Evolutionary conservation across 2,797 vertebrate species (phyloP).

Genomic region (Gymnopithys bicolor): DNA sequence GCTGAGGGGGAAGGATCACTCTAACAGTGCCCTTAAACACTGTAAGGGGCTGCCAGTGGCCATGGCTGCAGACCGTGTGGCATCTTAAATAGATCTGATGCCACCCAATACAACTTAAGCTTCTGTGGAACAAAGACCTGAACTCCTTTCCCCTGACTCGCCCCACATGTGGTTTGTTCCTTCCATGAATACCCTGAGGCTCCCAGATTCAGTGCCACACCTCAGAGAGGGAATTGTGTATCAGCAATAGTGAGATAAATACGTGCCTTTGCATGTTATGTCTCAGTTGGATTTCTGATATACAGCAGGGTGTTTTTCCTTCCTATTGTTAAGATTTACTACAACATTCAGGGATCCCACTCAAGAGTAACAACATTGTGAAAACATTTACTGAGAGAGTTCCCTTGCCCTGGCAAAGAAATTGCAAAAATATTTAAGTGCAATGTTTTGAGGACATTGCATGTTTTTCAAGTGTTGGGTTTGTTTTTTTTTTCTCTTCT

Average conservation of each 20-base stretch:
- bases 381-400: background rate
- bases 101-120: background rate
- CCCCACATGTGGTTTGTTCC: background rate
- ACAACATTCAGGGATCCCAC: background rate
- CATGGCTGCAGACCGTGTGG: background rate
- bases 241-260: background rate
- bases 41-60: background rate
- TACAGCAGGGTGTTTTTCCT: background rate
- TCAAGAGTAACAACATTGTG: background rate
- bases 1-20: background rate
- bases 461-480: background rate
- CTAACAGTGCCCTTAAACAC: background rate
- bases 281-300: background rate
- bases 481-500: background rate
- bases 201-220: background rate
- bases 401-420: background rate
- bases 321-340: background rate
- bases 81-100: background rate
- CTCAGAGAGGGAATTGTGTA: background rate
- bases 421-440: background rate
- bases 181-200: background rate
- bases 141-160: background rate
- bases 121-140: background rate
- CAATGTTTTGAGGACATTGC: background rate
- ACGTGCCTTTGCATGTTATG: background rate